Evolutionary conservation across 1,140 invertebrate species (phyloP), one percentile per base, ranked within the genome.

Genomic region (Cephus cinctus): DNA sequence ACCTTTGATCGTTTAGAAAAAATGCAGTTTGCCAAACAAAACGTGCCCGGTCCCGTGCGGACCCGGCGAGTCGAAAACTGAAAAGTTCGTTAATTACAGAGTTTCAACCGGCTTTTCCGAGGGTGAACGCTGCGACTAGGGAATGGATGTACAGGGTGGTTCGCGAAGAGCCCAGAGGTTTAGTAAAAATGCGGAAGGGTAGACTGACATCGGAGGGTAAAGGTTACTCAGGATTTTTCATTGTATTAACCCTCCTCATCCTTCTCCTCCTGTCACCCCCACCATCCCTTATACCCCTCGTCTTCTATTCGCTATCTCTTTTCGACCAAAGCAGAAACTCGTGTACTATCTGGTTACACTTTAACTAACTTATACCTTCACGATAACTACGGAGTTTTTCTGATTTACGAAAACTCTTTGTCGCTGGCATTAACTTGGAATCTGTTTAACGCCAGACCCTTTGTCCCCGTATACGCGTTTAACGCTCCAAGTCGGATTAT

Each of bases 1-100:
- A 20, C 48, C 53, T 58, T 52, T 58, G 56, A 58, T 58, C 53
- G 49, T 52, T 52, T 56, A 47, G 50, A 58, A 58, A 56, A 58
- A 57, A 52, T 56, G 43, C 49, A 52, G 49, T 52, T 56, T 56
- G 46, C 50, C 56, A 56, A 58, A 58, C 56, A 56, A 58, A 56
- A 56, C 53, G 22, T 27, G 21, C 21, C 6, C 11, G 8, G 22
- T 9, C 3, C 0, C 0, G 34, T 27, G 9, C 9, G 11, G 19
- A 43, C 22, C 30, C 22, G 25, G 53, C 50, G 36, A 46, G 54
- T 49, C 54, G 50, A 53, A 59, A 54, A 54, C 54, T 55, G 55
- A 54, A 59, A 57, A 59, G 54, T 59, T 57, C 55, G 55, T 59
- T 59, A 59, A 59, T 59, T 59, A 57, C 57, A 44, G 51, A 49